Evolutionary conservation across 2,888 invertebrate species (phyloP), one percentile per base, ranked within the genome.

Genomic region (Crematogaster levior): DNA sequence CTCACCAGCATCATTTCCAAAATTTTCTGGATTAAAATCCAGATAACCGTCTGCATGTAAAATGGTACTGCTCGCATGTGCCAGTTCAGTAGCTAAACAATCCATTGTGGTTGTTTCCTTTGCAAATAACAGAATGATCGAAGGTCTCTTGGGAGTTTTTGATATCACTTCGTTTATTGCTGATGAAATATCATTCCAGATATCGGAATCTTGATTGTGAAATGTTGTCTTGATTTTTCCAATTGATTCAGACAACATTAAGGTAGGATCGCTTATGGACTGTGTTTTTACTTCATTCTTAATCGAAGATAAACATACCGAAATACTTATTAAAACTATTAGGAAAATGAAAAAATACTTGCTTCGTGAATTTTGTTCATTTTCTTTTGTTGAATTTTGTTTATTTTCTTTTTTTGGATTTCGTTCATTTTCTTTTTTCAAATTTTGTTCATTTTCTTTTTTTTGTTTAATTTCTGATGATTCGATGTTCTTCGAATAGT

Each of bases 61-160:
- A 63, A 92, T 91, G 82, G 89, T 91, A 43, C 92, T 91, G 70
- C 93, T 93, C 81, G 93, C 90, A 60, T 90, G 85, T 0, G 94
- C 94, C 34, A 95, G 83, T n/a, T 90, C 85, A 68, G 85, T 73
- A 51, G 95, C 91, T 40, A 95, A 92, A 82, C 94, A 92, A 43
- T 90, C 85, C 66, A 92, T 85, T 10, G 89, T 87, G 46, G 82
- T 24, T 1, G 86, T 91, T 56, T 92, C 87, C 68, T 93, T 91
- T 60, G 95, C 94, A 74, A 95, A 89, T 15, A 95, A 90, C 74
- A 95, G 84, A 84, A 95, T 93, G n/a, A 95, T 92, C 37, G 93
- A 92, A 12, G 95, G 94, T 84, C 90, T 93, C 34, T 92, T 84
- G 2, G 92, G 91, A 12, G 86, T 70, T 34, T 7, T 70, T 12